These are phyloP conservation scores for Cavia porcellus DNA, from an alignment of 2,113 vertebrate genomes.

Conservation along the genomic window DNA sequence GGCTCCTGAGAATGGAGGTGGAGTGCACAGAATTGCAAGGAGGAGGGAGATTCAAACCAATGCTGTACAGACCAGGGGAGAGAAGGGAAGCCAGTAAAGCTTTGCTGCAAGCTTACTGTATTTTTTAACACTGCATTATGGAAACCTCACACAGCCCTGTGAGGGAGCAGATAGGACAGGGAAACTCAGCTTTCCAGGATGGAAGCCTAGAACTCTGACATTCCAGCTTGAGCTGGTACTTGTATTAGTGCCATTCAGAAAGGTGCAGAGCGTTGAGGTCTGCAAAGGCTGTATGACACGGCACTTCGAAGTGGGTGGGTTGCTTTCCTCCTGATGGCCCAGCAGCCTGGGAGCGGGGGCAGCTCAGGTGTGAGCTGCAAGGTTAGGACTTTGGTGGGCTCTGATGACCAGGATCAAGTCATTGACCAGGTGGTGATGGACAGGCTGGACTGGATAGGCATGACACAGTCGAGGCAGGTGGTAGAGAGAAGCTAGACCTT, in stretches of 20 bases:
- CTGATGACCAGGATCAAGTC: neutral
- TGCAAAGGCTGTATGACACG: accelerated
- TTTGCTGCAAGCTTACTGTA: neutral
- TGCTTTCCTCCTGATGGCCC: neutral
- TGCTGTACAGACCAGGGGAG: neutral
- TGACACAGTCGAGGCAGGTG: neutral
- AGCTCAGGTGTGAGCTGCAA: neutral
- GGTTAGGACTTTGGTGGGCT: neutral
- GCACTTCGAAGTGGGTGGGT: accelerated
- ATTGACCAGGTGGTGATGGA: neutral
- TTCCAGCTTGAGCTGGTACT: neutral
- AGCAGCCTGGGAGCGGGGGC: neutral
- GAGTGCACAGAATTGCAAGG: neutral
- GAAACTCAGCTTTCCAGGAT: neutral
- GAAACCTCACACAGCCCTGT: neutral
- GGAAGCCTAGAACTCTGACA: neutral
- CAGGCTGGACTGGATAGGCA: too few species aligned
- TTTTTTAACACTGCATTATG: accelerated
- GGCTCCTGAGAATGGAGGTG: neutral
- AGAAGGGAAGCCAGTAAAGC: neutral
- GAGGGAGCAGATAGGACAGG: neutral
- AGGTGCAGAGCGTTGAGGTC: too few species aligned
- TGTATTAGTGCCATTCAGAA: accelerated
- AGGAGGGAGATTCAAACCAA: neutral
- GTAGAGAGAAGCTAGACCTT: neutral